Base-by-base conservation (phyloP, 2,888 invertebrate genomes). In the Heliconius erato region DNA sequence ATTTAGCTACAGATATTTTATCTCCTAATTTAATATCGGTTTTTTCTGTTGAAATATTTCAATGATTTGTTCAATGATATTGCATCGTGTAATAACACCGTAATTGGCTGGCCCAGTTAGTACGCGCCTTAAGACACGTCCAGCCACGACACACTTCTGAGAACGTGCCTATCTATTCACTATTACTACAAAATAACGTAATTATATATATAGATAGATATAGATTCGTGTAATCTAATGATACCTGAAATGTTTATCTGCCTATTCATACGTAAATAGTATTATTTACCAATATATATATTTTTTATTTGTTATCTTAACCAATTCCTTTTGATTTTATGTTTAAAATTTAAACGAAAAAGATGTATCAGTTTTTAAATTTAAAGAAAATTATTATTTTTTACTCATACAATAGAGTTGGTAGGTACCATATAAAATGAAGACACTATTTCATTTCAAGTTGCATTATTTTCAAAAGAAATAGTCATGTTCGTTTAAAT, bases 81-180 rank as follows among this genome's bases (percentile, higher is more conserved):
- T 74, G 79, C 77, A 77, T 84, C 83, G 84, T 83, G 87, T 83
- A 88, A 88, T 89, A 87, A 79, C 81, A 79, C 86, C 87, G 88
- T 91, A 91, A 91, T 92, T 90, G 90, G 87, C 87, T 91, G 91
- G 87, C 91, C 92, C 89, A 92, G 91, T 93, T 93, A 87, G 86
- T 87, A 87, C 87, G 84, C 84, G 83, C 86, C 88, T 87, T 63
- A 81, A 84, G 85, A 90, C 94, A 94, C 94, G 94, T 94, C 92
- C 85, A 83, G 85, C 88, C 86, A 85, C 89, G 91, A 90, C 91
- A 91, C 86, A 87, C 86, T 91, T 90, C 86, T 83, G 72, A 69
- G 88, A 91, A 94, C 93, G 92, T 94, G 94, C 90, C 88, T 89
- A 90, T 84, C 86, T 86, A 86, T 87, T 87, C 83, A 78, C 81